A percentile compares a stretch with the other conserved stretches of the same genome.
Conservation (phyloP, 2,113 vertebrate species). For the Phylloscopus trochiloides region DNA sequence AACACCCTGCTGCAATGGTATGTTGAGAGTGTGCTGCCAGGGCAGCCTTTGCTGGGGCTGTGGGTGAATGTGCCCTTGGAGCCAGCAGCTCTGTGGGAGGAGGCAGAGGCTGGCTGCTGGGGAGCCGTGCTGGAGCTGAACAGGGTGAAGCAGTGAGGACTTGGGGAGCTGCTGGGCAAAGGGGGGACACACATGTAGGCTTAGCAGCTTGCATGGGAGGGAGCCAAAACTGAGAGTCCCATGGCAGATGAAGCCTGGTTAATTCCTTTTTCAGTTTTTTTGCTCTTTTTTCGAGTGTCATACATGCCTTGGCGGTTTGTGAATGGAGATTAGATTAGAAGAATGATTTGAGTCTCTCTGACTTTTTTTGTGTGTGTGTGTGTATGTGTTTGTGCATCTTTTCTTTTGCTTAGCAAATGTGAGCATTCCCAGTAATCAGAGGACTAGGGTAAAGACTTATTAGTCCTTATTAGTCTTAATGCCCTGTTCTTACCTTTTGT, state of each 20-base stretch:
- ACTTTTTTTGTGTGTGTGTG: not conserved
- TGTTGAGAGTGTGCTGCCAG: not conserved
- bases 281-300: not conserved
- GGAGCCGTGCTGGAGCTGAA: rapidly evolving
- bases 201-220: not conserved
- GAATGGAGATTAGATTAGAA: not conserved
- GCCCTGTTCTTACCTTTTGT: not conserved
- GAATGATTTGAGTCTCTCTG: not conserved
- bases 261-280: not conserved
- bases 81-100: not conserved
- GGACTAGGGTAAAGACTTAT: not conserved
- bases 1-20: not conserved
- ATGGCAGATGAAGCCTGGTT: not conserved
- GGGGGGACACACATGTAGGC: rapidly evolving
- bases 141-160: not conserved
- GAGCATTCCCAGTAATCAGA: not conserved
- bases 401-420: not conserved
- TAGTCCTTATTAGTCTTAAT: not conserved
- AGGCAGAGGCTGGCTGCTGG: not conserved
- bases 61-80: not conserved
- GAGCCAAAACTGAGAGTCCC: not conserved
- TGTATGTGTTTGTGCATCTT: not conserved
- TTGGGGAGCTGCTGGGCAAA: not conserved
- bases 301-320: not conserved
- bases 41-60: not conserved